Evolutionary conservation across 2,113 vertebrate species (phyloP).

Genomic region (Lathamus discolor): DNA sequence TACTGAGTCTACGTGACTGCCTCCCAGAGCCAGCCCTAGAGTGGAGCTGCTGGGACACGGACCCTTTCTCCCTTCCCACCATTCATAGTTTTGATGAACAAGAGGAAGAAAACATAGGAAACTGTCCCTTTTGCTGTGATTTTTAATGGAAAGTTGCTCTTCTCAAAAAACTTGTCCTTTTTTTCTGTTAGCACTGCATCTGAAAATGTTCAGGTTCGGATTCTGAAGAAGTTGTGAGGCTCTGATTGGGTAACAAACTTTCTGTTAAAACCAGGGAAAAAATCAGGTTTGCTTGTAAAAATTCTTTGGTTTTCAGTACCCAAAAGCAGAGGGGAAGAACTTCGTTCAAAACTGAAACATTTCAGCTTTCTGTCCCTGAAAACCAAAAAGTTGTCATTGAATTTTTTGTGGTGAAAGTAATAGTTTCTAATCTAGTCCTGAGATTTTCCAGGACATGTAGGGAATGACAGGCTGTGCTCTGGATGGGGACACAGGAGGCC

Average conservation of each 20-base stretch:
- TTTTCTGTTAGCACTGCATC: background rate
- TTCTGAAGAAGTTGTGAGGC: background rate
- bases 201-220: background rate
- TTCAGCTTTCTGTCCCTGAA: slow-evolving; percentile 46
- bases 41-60: background rate
- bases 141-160: background rate
- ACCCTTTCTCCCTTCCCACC: background rate
- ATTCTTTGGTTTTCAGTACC: slow-evolving; percentile 40
- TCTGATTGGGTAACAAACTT: background rate
- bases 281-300: slow-evolving; percentile 50
- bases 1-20: rapidly evolving
- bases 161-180: background rate
- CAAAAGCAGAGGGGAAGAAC: background rate
- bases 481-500: background rate
- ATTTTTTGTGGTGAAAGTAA: slow-evolving; percentile 60
- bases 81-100: background rate
- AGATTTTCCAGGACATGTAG: slow-evolving; percentile 62
- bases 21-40: background rate
- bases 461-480: slow-evolving; percentile 2
- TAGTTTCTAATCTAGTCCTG: slow-evolving; percentile 61
- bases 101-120: background rate
- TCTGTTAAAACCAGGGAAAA: background rate
- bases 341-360: slow-evolving; percentile 5
- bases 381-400: slow-evolving; percentile 51
- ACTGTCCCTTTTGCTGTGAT: background rate